Evolutionary conservation across 2,113 vertebrate genomes (phyloP).

Genomic region (Dinomys branickii): DNA sequence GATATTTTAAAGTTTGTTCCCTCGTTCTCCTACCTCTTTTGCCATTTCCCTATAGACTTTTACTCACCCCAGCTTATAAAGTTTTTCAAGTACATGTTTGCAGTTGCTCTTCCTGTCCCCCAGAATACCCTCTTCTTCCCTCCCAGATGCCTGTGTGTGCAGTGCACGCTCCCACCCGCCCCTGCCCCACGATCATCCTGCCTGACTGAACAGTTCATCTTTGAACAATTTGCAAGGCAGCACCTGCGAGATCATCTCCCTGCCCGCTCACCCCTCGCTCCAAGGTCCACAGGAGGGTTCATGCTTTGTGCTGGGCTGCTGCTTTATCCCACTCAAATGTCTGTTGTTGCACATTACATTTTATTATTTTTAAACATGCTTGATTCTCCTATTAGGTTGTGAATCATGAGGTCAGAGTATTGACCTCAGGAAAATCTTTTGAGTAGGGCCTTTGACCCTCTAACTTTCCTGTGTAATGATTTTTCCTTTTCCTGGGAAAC

Average conservation of each 20-base stretch:
- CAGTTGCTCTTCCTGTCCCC: neutral
- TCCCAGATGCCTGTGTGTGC: neutral
- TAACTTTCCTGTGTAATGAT: neutral
- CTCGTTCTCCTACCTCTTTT: neutral
- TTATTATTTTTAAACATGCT: conserved; percentile 52
- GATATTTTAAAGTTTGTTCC: neutral
- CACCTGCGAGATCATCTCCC: neutral
- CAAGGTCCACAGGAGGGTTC: neutral
- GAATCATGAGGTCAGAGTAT: neutral
- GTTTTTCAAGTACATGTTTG: neutral
- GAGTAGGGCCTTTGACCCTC: conserved; percentile 35
- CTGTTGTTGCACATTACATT: neutral
- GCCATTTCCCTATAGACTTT: neutral
- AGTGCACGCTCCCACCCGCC: neutral
- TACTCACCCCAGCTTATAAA: neutral
- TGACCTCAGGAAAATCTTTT: conserved; percentile 34
- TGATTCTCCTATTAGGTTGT: conserved; percentile 5
- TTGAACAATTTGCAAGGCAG: neutral
- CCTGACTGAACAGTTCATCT: neutral
- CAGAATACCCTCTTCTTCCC: neutral
- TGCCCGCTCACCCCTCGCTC: neutral
- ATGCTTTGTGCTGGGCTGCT: neutral
- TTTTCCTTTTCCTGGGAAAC: conserved; percentile 47
- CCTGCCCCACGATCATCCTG: neutral
- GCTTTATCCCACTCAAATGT: neutral